These are phyloP conservation scores for Sminthopsis crassicaudata DNA, from an alignment of 2,113 vertebrate species.

Conservation along the genomic window DNA sequence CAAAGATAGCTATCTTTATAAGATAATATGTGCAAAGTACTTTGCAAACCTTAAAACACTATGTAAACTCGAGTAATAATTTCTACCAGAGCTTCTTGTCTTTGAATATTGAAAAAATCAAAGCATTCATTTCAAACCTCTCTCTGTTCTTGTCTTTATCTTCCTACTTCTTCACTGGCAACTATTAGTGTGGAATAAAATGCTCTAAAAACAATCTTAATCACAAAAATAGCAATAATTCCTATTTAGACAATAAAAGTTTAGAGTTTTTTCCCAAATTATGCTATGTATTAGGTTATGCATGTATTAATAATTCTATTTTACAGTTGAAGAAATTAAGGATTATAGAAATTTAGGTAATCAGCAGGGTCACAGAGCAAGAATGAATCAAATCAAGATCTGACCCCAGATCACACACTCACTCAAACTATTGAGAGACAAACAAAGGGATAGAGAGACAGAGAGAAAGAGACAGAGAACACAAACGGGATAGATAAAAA, in stretches of 20 bases:
- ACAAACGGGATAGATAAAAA: background rate
- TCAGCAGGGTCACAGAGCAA: background rate
- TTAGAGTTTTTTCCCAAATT: background rate
- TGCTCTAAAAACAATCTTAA: background rate
- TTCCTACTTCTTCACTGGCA: background rate
- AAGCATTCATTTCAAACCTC: background rate
- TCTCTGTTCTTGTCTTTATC: conserved; percentile 17
- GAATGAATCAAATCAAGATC: background rate
- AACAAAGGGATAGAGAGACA: background rate
- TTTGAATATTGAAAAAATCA: background rate
- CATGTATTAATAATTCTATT: background rate
- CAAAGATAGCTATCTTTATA: conserved; percentile 32
- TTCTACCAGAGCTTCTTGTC: conserved; percentile 1
- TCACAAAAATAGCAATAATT: background rate
- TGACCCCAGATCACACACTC: background rate
- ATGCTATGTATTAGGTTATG: background rate
- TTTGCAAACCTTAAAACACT: background rate
- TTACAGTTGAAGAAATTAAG: background rate
- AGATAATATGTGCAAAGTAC: background rate
- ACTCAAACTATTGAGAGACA: background rate
- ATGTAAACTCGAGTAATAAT: background rate
- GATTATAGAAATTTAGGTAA: background rate
- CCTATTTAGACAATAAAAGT: background rate
- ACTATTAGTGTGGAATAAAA: background rate
- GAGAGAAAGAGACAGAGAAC: background rate